A percentile compares a stretch with the other conserved stretches of the same genome.
Conservation (phyloP, 2,113 vertebrate species). For the Recurvirostra avosetta region DNA sequence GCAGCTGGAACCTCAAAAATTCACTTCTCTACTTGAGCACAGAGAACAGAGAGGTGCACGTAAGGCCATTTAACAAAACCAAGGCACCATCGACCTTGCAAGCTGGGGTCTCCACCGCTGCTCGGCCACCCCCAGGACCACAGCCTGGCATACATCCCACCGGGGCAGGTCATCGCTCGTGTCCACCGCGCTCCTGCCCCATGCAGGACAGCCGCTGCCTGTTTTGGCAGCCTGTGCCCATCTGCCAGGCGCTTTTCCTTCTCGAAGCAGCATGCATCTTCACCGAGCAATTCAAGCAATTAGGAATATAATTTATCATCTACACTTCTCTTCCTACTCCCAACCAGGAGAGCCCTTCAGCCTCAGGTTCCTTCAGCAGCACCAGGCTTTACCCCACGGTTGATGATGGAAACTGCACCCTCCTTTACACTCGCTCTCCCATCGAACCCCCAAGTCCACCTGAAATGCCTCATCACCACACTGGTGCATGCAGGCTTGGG, state of each 20-base stretch:
- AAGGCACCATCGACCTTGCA: rapidly evolving
- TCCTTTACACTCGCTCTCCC: not conserved
- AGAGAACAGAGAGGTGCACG: rapidly evolving
- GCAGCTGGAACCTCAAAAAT: not conserved
- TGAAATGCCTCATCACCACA: not conserved
- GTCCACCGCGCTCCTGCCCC: rapidly evolving
- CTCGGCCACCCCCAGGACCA: not conserved
- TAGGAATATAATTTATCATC: not conserved
- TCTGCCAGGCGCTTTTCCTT: not conserved
- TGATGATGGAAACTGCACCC: not conserved
- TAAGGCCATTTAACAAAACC: not conserved
- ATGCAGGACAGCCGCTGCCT: not conserved
- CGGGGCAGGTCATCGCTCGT: not conserved
- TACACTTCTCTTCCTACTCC: not conserved
- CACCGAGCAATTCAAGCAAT: not conserved
- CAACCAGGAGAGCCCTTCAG: not conserved
- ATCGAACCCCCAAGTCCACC: not conserved
- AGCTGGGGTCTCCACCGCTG: not conserved
- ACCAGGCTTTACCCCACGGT: not conserved
- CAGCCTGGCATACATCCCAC: rapidly evolving
- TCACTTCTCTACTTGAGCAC: not conserved
- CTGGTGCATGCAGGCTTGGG: not conserved
- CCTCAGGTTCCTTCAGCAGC: not conserved
- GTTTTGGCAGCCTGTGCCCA: not conserved
- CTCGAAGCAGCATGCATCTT: not conserved